Conservation (phyloP, 2,888 invertebrate genomes). For the Ophraella communa region DNA sequence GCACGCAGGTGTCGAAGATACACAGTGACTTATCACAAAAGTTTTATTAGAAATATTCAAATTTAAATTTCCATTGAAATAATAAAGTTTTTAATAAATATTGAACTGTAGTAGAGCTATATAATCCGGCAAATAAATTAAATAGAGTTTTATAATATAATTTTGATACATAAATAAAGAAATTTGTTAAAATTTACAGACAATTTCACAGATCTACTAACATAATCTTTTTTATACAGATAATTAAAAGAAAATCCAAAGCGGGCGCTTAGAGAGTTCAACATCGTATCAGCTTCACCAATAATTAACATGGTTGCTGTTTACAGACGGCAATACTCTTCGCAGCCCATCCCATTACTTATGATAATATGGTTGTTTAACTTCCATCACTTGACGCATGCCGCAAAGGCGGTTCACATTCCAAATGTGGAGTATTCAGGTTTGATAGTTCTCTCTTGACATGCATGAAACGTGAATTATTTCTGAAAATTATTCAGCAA, state of each 20-base stretch:
- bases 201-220: neutral
- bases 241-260: slow-evolving; percentile 24
- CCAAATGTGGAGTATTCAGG: neutral
- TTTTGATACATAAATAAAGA: too few species aligned
- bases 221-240: neutral
- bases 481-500: neutral
- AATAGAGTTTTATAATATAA: too few species aligned
- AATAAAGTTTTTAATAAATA: too few species aligned
- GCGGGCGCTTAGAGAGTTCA: slow-evolving; percentile 11
- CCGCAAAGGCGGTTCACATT: neutral
- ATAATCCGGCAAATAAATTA: too few species aligned
- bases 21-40: too few species aligned
- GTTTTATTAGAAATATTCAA: too few species aligned
- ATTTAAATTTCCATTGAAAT: too few species aligned
- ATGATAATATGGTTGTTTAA: slow-evolving; percentile 24
- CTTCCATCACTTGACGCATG: neutral
- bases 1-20: too few species aligned
- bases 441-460: neutral
- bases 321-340: slow-evolving; percentile 21
- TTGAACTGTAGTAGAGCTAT: too few species aligned
- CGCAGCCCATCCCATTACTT: slow-evolving; percentile 3
- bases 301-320: slow-evolving; percentile 27
- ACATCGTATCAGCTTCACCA: slow-evolving; percentile 10
- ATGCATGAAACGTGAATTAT: neutral
- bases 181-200: too few species aligned